A percentile compares a stretch with the other conserved stretches of the same genome.
Evolutionary conservation across 2,113 vertebrate species (phyloP).

Genomic region (Carollia perspicillata): DNA sequence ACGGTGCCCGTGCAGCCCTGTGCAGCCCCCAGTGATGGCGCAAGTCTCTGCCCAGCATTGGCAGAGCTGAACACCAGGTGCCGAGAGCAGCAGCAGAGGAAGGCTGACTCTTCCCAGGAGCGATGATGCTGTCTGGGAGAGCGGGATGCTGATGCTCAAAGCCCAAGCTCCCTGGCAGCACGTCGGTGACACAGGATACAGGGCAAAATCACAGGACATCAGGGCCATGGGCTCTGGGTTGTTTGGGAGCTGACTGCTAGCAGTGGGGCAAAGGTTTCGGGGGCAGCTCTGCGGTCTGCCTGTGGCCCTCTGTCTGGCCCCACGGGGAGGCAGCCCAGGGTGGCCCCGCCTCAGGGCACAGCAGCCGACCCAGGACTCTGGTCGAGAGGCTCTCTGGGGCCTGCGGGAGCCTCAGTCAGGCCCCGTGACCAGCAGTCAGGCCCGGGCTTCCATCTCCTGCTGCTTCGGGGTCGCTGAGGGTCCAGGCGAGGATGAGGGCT

Average conservation of each 20-base stretch:
- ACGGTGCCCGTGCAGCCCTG: neutral
- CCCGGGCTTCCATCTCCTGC: neutral
- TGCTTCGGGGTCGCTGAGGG: neutral
- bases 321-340: neutral
- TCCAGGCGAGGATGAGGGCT: no score
- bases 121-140: neutral
- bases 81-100: neutral
- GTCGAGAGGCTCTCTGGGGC: neutral
- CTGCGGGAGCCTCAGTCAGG: neutral
- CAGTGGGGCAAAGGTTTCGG: neutral
- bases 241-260: neutral
- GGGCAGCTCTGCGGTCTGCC: neutral
- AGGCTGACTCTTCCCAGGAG: neutral
- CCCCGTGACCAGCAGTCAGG: neutral
- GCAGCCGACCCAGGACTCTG: no score
- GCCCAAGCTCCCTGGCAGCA: neutral
- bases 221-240: neutral
- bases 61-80: neutral
- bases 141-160: neutral
- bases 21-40: neutral
- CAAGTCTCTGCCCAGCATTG: neutral
- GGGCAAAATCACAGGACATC: neutral
- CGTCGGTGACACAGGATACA: neutral
- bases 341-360: neutral
- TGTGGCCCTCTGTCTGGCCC: neutral